These are phyloP conservation scores for Protosalanx chinensis DNA, from an alignment of 2,797 vertebrate genomes.

Conservation along the genomic window DNA sequence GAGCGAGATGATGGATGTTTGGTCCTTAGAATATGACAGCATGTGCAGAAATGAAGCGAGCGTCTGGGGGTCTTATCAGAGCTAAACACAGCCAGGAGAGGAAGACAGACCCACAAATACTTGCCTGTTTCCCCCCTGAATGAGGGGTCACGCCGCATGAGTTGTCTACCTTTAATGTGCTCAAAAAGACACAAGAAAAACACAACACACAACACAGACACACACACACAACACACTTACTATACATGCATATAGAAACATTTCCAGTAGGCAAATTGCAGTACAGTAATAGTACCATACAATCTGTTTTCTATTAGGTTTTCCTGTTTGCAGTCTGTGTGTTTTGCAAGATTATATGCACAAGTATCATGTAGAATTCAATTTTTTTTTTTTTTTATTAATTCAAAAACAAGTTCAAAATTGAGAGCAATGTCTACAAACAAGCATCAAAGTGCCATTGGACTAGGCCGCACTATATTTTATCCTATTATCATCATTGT, in stretches of 20 bases:
- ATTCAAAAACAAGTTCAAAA: too few relatives aligned
- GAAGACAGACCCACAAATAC: not conserved
- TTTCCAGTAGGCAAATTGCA: not conserved
- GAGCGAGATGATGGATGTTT: conserved; percentile 14
- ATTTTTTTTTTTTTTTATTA: too few relatives aligned
- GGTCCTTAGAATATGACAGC: conserved; percentile 1
- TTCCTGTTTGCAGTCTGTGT: too few relatives aligned
- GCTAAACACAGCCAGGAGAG: not conserved
- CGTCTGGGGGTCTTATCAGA: conserved; percentile 16
- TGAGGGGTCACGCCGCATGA: not conserved
- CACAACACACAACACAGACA: not conserved
- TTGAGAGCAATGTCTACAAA: not conserved
- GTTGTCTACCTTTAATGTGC: not conserved
- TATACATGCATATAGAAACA: not conserved
- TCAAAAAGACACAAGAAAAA: not conserved
- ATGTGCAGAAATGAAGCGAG: not conserved
- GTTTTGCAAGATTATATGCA: too few relatives aligned
- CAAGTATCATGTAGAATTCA: too few relatives aligned
- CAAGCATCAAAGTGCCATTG: not conserved
- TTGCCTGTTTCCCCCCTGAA: not conserved
- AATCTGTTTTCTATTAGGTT: too few relatives aligned
- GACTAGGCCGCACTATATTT: not conserved
- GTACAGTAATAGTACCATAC: too few relatives aligned
- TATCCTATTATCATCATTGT: not conserved
- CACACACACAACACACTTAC: too few relatives aligned